Percentiles rank a stretch among this genome's conserved stretches.
These are phyloP conservation scores for Muscidifurax raptorellus DNA, from an alignment of 1,140 invertebrate species.

Conservation along the genomic window DNA sequence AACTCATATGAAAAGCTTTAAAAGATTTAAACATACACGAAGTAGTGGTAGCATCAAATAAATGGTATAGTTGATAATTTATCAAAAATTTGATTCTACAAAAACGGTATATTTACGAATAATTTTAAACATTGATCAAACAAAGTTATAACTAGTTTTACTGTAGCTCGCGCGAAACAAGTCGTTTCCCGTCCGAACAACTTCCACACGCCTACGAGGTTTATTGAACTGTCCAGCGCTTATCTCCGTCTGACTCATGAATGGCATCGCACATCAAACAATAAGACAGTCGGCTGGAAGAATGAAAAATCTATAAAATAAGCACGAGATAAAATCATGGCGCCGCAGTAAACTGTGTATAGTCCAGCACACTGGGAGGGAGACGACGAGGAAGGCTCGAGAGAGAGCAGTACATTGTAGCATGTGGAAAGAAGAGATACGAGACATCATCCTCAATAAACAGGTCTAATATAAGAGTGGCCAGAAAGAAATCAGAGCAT, in stretches of 20 bases:
- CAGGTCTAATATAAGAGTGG: neutral
- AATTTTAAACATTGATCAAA: neutral
- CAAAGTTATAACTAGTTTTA: neutral
- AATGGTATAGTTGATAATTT: neutral
- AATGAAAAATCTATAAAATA: neutral
- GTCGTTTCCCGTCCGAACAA: neutral
- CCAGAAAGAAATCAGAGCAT: slow-evolving; percentile 38
- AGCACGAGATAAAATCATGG: neutral
- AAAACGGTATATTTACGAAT: neutral
- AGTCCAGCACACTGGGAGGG: neutral
- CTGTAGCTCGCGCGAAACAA: neutral
- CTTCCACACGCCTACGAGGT: neutral
- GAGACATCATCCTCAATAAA: slow-evolving; percentile 6
- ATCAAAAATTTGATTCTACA: neutral
- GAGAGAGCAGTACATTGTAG: too few species aligned
- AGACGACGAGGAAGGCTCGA: too few species aligned
- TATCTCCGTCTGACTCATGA: neutral
- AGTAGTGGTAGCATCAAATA: neutral
- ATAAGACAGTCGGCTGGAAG: neutral
- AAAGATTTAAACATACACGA: neutral
- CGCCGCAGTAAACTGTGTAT: neutral
- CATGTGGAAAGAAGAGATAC: neutral
- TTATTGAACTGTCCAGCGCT: neutral
- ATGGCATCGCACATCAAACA: neutral
- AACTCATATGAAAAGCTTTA: neutral